phyloP scores from a whole-genome alignment of 2,888 invertebrate species.

The Cyaniris semiargus region DNA sequence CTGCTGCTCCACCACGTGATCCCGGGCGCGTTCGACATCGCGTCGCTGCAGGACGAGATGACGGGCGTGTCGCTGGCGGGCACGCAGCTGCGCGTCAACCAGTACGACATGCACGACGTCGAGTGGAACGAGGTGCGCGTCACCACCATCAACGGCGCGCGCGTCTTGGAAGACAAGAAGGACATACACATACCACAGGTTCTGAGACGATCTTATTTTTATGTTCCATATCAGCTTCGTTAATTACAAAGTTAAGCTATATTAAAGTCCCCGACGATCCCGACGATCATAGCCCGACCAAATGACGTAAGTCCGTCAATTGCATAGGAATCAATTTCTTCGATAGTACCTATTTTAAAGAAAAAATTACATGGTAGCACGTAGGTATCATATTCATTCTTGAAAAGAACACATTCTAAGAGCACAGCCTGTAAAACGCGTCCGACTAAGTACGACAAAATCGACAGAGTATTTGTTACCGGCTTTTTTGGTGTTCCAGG shows the following conservation, averaged over 20 bases:
- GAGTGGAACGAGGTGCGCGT: slow-evolving; percentile 93
- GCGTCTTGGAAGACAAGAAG: slow-evolving; percentile 89
- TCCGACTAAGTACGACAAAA: no score
- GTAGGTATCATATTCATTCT: no score
- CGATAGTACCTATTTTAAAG: no score
- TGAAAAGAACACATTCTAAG: no score
- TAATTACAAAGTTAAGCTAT: no score
- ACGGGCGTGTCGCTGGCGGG: slow-evolving; percentile 93
- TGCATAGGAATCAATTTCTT: no score
- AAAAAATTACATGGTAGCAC: no score
- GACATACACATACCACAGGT: slow-evolving; percentile 92
- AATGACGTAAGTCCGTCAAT: no score
- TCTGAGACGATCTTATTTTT: slow-evolving; percentile 52
- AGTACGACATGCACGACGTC: slow-evolving; percentile 92
- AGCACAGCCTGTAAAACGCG: no score
- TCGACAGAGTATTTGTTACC: neutral
- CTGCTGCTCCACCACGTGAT: slow-evolving; percentile 92
- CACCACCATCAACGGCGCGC: slow-evolving; percentile 92
- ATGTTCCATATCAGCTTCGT: no score
- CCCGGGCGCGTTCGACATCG: slow-evolving; percentile 90
- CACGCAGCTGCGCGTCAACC: slow-evolving; percentile 91
- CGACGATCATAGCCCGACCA: no score
- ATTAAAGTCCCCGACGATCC: no score
- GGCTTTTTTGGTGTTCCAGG: slow-evolving; percentile 55
- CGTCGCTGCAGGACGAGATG: slow-evolving; percentile 92